Evolutionary conservation across 2,888 invertebrate genomes (phyloP).

Genomic region (Spatulosminthurus flaviceps): DNA sequence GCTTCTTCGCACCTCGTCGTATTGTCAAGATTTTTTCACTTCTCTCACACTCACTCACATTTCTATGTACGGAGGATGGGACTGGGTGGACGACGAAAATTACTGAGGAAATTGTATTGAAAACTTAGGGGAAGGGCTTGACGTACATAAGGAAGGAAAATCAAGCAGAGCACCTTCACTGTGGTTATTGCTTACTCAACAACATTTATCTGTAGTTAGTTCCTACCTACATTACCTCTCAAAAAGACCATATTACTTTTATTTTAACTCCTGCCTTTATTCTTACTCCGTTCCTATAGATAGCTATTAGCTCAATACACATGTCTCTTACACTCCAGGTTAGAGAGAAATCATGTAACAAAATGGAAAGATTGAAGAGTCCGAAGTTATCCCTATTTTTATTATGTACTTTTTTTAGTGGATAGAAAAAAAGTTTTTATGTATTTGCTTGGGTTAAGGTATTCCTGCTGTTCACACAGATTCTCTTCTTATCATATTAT

Average conservation of each 20-base stretch:
- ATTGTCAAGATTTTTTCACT: slow-evolving; percentile 20
- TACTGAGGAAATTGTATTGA: not conserved
- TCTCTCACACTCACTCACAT: slow-evolving; percentile 21
- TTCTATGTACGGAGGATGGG: slow-evolving; percentile 3
- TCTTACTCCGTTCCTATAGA: no score
- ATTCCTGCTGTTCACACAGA: slow-evolving; percentile 2
- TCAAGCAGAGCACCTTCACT: slow-evolving; percentile 12
- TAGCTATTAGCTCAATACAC: slow-evolving; percentile 1
- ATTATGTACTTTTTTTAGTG: no score
- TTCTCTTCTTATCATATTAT: no score
- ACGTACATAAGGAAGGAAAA: not conserved
- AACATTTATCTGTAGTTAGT: not conserved
- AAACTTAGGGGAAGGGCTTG: not conserved
- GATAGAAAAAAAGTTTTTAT: no score
- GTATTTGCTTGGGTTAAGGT: not conserved
- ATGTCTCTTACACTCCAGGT: no score
- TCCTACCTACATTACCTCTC: not conserved
- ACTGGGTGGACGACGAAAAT: not conserved
- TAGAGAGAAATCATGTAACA: no score
- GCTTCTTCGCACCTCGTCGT: slow-evolving; percentile 3
- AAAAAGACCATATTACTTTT: not conserved
- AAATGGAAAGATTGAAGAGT: no score
- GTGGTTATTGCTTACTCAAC: slow-evolving; percentile 14
- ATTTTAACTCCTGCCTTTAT: not conserved
- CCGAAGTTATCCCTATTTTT: no score